A percentile compares a stretch with the other conserved stretches of the same genome.
Conservation (phyloP, 1,140 invertebrate genomes). For the Sinonovacula constricta region DNA sequence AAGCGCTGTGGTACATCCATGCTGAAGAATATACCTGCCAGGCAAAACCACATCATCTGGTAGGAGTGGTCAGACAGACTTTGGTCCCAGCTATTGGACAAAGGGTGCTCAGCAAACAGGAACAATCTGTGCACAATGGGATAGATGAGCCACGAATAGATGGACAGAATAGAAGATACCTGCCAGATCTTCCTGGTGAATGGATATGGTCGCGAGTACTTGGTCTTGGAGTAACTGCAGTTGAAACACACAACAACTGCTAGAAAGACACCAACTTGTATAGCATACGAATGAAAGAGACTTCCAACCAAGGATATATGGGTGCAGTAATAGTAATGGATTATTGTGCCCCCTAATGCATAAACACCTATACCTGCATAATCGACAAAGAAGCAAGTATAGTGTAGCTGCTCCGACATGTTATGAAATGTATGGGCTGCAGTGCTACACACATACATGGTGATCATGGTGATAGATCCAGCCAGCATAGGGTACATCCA, state of each 20-base stretch:
- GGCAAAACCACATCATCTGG: conserved; percentile 75
- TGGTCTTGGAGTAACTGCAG: conserved; percentile 70
- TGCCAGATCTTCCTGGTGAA: conserved; percentile 75
- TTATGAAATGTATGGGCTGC: conserved; percentile 74
- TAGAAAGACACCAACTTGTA: conserved; percentile 68
- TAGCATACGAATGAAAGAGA: conserved; percentile 57
- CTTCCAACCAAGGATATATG: conserved; percentile 61
- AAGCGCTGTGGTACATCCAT: conserved; percentile 76
- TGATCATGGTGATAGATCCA: conserved; percentile 69
- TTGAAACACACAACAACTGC: conserved; percentile 68
- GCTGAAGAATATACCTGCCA: conserved; percentile 75
- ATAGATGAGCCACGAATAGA: conserved; percentile 74
- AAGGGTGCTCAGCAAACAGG: conserved; percentile 37
- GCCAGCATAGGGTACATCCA: conserved; percentile 74
- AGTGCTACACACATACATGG: conserved; percentile 73
- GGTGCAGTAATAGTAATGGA: conserved; percentile 74
- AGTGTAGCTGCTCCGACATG: conserved; percentile 74
- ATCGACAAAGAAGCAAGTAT: conserved; percentile 77
- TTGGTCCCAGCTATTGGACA: conserved; percentile 59
- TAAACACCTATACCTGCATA: conserved; percentile 77
- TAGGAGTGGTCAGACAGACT: conserved; percentile 69
- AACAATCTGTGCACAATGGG: conserved; percentile 71
- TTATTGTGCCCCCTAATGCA: conserved; percentile 74
- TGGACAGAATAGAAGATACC: conserved; percentile 67
- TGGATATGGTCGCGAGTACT: conserved; percentile 74